Percentiles rank a stretch among this genome's conserved stretches.
phyloP scores from a whole-genome alignment of 1,140 invertebrate species.

The Anastatus disparis region DNA sequence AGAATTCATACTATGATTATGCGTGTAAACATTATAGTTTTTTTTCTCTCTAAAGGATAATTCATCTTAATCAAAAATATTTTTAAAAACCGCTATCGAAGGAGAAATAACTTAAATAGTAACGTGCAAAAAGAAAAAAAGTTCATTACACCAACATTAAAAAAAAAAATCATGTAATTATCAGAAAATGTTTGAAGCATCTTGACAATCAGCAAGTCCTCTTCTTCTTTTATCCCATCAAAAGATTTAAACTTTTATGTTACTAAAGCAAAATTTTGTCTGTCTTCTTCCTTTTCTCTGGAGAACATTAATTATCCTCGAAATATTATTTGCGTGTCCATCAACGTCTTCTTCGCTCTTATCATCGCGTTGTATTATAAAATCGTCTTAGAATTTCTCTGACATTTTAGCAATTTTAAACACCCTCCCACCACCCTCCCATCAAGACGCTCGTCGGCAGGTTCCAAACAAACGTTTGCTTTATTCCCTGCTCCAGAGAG shows the following conservation, averaged over 20 bases:
- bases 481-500: neutral
- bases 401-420: conserved; percentile 38
- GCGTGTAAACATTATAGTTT: too few relatives aligned
- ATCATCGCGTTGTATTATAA: conserved; percentile 16
- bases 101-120: neutral
- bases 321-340: conserved; percentile 38
- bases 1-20: too few relatives aligned
- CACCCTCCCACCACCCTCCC: too few relatives aligned
- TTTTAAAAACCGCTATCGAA: neutral
- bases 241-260: neutral
- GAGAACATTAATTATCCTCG: conserved; percentile 40
- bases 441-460: too few relatives aligned
- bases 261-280: too few relatives aligned
- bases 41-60: neutral
- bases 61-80: neutral
- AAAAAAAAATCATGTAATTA: conserved; percentile 1
- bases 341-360: conserved; percentile 37
- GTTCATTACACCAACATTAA: conserved; percentile 3
- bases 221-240: neutral
- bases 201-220: conserved; percentile 14
- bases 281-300: too few relatives aligned
- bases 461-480: conserved; percentile 10
- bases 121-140: neutral
- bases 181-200: neutral
- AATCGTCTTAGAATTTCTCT: conserved; percentile 26